phyloP scores from a whole-genome alignment of 2,113 vertebrate species.

The Leptodactylus fuscus region DNA sequence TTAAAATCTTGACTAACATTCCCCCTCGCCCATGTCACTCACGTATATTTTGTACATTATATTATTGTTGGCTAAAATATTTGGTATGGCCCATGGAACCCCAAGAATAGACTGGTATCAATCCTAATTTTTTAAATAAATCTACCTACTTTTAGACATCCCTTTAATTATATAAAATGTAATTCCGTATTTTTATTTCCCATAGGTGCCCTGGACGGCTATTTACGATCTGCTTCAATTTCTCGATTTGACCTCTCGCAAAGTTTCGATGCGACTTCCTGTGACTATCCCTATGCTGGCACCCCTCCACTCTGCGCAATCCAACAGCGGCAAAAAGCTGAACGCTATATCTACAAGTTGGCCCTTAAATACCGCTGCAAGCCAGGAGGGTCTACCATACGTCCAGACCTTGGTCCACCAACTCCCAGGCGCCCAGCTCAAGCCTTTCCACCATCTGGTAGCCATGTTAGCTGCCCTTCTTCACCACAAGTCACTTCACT shows the following conservation, averaged over 20 bases:
- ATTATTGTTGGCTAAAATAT: too few relatives aligned
- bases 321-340: conserved; percentile 17
- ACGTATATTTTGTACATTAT: too few relatives aligned
- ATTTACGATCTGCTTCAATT: background rate
- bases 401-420: conserved; percentile 33
- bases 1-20: too few relatives aligned
- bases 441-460: background rate
- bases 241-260: conserved; percentile 19
- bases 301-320: conserved; percentile 35
- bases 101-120: too few relatives aligned
- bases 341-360: conserved; percentile 55
- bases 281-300: background rate
- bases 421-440: conserved; percentile 14
- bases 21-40: too few relatives aligned
- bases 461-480: background rate
- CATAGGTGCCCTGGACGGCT: conserved; percentile 28
- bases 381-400: conserved; percentile 27
- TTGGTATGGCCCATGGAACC: too few relatives aligned
- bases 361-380: conserved; percentile 48
- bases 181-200: background rate
- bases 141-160: too few relatives aligned
- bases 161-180: background rate
- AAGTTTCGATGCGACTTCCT: background rate
- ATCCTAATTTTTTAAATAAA: too few relatives aligned
- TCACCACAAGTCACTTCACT: conserved; percentile 25